phyloP scores from a whole-genome alignment of 2,888 invertebrate genomes.

The Polymixis lichenea region DNA sequence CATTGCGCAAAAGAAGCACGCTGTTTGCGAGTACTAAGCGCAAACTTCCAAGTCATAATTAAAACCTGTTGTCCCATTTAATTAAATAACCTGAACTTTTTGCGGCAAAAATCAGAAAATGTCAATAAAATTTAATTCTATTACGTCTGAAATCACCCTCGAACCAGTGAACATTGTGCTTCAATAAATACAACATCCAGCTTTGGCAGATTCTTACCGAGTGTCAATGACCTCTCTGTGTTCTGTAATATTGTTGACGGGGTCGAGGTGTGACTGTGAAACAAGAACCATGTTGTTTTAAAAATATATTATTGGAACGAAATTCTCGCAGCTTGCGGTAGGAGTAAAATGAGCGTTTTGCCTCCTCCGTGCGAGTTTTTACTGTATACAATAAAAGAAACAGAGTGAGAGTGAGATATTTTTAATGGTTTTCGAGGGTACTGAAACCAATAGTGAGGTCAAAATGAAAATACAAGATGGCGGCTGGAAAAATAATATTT shows the following conservation, averaged over 20 bases:
- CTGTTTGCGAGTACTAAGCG: too few species aligned
- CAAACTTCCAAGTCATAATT: not conserved
- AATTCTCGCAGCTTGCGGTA: too few species aligned
- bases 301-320: not conserved
- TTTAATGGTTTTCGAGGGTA: too few species aligned
- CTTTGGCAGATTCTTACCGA: not conserved
- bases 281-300: not conserved
- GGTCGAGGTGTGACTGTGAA: not conserved
- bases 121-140: slow-evolving; percentile 2
- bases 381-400: too few species aligned
- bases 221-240: not conserved
- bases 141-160: not conserved
- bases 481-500: too few species aligned
- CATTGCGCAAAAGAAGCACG: too few species aligned
- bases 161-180: slow-evolving; percentile 21
- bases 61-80: not conserved
- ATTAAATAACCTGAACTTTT: not conserved
- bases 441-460: too few species aligned
- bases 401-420: too few species aligned
- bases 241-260: not conserved
- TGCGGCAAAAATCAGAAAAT: not conserved
- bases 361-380: too few species aligned
- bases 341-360: too few species aligned
- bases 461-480: too few species aligned
- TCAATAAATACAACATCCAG: not conserved